Base-by-base conservation (phyloP, 2,797 vertebrate species). In the Propithecus perrieri region DNA sequence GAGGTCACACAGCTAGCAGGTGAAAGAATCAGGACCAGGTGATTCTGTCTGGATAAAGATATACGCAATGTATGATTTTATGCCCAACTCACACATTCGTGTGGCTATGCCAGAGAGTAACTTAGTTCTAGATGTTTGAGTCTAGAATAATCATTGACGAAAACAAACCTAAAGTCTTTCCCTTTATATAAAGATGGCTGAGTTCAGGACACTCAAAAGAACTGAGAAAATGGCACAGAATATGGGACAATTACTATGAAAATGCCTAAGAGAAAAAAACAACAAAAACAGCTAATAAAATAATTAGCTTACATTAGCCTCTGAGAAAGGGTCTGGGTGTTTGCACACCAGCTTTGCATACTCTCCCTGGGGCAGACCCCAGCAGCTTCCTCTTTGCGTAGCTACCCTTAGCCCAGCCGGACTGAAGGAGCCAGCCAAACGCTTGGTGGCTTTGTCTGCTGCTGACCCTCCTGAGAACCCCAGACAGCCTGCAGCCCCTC, bases 91-190 rank as follows among this genome's bases (percentile, higher is more conserved):
- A 85, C 74, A 79, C 22, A 18, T 33, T 48, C 7, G 11, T 48
- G 9, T 55, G 38, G 48, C 48, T 84, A 72, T 35, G 38, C 67
- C 22, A 50, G 22, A 65, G 30, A 57, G 11, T n/a, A 71, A 65
- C 35, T 30, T 89, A 78, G 35, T 89, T 84, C 86, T 71, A 81
- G 22, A 86, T 30, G 22, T 61, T 43, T 85, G 28, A 4, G 12
- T 33, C 17, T 57, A 48, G 24, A 48, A 79, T 35, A 50, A 63
- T 79, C 43, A 63, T 4, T 35, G 63, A 72, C 18, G 6, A 85
- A 91, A 63, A 63, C 8, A 79, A 78, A 53, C 17, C 11, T 71
- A 18, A 95, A 53, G 41, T 79, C 41, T 50, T 71, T 43, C 24
- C 38, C 7, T 38, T 41, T 79, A 22, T 43, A 6, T 46, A 43